Percentiles rank a stretch among this genome's conserved stretches.
Conservation (phyloP, 2,888 invertebrate species). For the Eretmocerus hayati region DNA sequence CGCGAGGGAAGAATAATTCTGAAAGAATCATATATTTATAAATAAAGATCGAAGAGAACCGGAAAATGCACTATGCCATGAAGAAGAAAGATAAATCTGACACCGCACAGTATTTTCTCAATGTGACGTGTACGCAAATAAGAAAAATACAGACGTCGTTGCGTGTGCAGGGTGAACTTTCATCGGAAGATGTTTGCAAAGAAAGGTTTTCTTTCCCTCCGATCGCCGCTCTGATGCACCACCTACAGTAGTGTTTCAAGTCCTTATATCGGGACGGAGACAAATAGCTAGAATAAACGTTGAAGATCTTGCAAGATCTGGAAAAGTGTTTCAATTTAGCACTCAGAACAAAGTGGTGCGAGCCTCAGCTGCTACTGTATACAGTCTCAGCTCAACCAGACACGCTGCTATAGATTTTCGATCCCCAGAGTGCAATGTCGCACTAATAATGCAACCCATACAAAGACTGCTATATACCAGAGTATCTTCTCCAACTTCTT, state of each 20-base stretch:
- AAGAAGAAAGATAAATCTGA: no score
- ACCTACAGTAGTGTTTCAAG: not conserved
- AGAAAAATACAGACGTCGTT: no score
- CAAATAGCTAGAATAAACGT: conserved; percentile 20
- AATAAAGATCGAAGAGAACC: no score
- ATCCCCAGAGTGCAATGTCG: not conserved
- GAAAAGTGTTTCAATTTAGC: conserved; percentile 21
- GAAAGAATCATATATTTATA: no score
- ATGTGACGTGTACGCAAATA: no score
- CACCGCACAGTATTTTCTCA: no score
- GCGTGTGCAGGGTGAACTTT: no score
- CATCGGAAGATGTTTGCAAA: no score
- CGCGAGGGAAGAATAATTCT: no score
- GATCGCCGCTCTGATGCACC: not conserved
- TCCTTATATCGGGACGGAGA: conserved; percentile 15
- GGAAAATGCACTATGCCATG: no score
- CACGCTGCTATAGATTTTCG: conserved; percentile 13
- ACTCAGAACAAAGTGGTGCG: conserved; percentile 1
- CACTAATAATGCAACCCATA: conserved; percentile 9
- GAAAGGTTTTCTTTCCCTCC: not conserved
- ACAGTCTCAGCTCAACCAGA: conserved; percentile 1
- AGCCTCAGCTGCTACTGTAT: not conserved
- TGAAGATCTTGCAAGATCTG: conserved; percentile 10
- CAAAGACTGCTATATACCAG: no score
- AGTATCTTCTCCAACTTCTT: no score